Conservation (phyloP, 2,797 vertebrate species). For the Crotalus adamanteus region DNA sequence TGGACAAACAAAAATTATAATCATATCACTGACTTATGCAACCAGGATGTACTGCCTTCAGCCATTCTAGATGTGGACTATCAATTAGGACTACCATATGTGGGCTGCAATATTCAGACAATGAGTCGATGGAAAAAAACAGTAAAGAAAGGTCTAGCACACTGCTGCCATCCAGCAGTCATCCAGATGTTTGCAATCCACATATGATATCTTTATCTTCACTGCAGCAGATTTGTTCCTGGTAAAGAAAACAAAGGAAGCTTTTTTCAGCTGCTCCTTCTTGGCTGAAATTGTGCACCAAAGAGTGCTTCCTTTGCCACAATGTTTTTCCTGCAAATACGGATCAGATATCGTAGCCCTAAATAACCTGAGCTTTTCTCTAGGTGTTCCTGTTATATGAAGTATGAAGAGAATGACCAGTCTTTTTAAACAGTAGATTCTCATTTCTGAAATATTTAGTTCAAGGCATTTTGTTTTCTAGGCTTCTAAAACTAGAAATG, state of each 20-base stretch:
- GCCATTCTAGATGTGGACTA: not conserved
- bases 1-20: not conserved
- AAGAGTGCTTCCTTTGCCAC: not conserved
- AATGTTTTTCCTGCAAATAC: not conserved
- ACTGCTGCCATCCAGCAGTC: not conserved
- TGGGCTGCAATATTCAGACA: not conserved
- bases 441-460: not conserved
- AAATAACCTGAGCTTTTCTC: not conserved
- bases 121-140: not conserved
- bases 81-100: not conserved
- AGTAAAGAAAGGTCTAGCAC: not conserved
- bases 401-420: not conserved
- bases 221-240: not conserved
- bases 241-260: not conserved
- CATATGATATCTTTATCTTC: not conserved
- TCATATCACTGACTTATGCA: not conserved
- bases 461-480: not conserved
- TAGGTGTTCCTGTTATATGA: not conserved
- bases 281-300: not conserved
- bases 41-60: not conserved
- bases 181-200: not conserved
- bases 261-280: not conserved
- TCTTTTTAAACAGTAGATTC: not conserved
- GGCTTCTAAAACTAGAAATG: not conserved
- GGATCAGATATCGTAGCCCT: not conserved